phyloP scores from a whole-genome alignment of 1,140 invertebrate species.

The Drosophila lacteicornis region DNA sequence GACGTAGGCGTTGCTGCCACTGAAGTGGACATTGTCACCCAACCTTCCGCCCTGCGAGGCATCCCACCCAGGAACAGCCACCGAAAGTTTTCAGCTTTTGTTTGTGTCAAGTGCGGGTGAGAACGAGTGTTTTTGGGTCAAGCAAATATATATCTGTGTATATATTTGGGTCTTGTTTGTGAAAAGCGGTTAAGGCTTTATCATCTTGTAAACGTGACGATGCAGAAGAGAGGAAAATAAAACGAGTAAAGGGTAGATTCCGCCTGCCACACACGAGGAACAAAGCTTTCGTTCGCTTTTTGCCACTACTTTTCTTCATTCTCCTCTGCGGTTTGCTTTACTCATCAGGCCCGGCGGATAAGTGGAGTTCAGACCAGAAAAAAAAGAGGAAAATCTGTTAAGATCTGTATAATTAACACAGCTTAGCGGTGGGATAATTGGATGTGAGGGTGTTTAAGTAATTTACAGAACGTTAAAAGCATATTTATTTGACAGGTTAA shows the following conservation, averaged over 20 bases:
- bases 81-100: slow-evolving; percentile 73
- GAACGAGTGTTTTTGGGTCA: slow-evolving; percentile 65
- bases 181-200: slow-evolving; percentile 80
- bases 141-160: slow-evolving; percentile 46
- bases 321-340: slow-evolving; percentile 27
- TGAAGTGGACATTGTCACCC: slow-evolving; percentile 66
- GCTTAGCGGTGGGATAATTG: slow-evolving; percentile 56
- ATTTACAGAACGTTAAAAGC: slow-evolving; percentile 28
- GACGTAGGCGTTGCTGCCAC: slow-evolving; percentile 46
- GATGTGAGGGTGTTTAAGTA: slow-evolving; percentile 21
- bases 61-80: neutral
- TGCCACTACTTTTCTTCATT: slow-evolving; percentile 22
- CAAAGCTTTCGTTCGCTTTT: slow-evolving; percentile 23
- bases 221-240: slow-evolving; percentile 60
- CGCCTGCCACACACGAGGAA: slow-evolving; percentile 33
- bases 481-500: slow-evolving; percentile 19
- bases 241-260: slow-evolving; percentile 25
- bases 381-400: slow-evolving; percentile 16
- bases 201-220: slow-evolving; percentile 79
- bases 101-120: slow-evolving; percentile 46
- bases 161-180: slow-evolving; percentile 59
- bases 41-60: neutral
- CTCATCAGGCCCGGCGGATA: slow-evolving; percentile 40
- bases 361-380: slow-evolving; percentile 13
- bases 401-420: slow-evolving; percentile 56